These are phyloP conservation scores for Whitmania pigra DNA, from an alignment of 1,140 invertebrate genomes.

Conservation along the genomic window DNA sequence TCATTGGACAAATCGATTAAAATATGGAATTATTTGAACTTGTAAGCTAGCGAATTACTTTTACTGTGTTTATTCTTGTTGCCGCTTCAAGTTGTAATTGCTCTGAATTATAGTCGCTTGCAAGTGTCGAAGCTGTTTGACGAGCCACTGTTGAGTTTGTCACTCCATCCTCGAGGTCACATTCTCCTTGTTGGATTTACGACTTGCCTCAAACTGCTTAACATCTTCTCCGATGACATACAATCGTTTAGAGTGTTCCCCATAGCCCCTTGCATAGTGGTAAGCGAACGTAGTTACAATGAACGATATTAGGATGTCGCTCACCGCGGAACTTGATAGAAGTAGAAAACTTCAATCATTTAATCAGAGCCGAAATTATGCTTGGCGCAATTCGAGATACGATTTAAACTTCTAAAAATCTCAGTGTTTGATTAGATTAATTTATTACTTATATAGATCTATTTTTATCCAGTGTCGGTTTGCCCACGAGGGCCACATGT, in stretches of 20 bases:
- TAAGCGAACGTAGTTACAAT: conserved; percentile 24
- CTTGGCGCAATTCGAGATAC: too few relatives aligned
- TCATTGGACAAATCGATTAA: conserved; percentile 67
- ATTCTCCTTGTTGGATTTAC: conserved; percentile 77
- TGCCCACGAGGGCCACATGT: conserved; percentile 65
- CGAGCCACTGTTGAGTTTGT: conserved; percentile 63
- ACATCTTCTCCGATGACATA: conserved; percentile 74
- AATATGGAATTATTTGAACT: conserved; percentile 75
- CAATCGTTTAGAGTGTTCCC: conserved; percentile 59
- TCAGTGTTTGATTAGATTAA: too few relatives aligned
- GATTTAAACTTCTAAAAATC: too few relatives aligned
- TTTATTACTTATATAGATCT: too few relatives aligned
- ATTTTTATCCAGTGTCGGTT: conserved; percentile 51
- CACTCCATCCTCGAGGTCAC: conserved; percentile 68
- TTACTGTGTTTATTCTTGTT: background rate
- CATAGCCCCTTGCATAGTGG: conserved; percentile 55
- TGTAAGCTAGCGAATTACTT: conserved; percentile 27
- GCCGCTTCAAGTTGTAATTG: background rate
- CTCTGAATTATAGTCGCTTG: conserved; percentile 38
- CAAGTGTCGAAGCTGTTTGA: conserved; percentile 66
- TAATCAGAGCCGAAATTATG: too few relatives aligned
- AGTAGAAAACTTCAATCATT: too few relatives aligned
- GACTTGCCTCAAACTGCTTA: conserved; percentile 71
- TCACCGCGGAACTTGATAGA: too few relatives aligned
- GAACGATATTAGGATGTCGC: background rate